Evolutionary conservation across 1,140 invertebrate species (phyloP).

Genomic region (Lordiphosa collinella): DNA sequence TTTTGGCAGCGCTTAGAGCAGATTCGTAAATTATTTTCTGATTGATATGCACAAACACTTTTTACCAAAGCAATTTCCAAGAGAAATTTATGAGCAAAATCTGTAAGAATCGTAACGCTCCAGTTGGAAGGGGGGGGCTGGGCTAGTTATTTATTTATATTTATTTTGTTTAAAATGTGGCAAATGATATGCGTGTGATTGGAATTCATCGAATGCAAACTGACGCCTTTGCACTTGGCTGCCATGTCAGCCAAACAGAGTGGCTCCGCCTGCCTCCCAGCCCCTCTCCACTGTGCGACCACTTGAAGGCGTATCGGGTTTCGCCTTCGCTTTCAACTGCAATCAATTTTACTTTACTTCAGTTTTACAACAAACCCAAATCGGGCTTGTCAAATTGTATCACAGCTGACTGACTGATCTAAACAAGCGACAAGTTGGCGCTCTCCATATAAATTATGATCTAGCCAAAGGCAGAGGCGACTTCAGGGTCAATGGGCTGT

Average conservation of each 20-base stretch:
- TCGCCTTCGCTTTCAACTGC: slow-evolving; percentile 69
- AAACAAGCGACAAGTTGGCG: slow-evolving; percentile 53
- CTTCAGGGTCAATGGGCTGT: slow-evolving; percentile 40
- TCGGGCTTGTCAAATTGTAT: slow-evolving; percentile 63
- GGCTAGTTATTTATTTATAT: too few relatives aligned
- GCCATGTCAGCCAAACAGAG: background rate
- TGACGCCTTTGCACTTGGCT: slow-evolving; percentile 71
- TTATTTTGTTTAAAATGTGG: slow-evolving; percentile 31
- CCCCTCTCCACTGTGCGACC: slow-evolving; percentile 26
- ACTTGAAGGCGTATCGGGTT: slow-evolving; percentile 74
- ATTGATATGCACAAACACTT: slow-evolving; percentile 46
- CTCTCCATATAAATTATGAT: slow-evolving; percentile 39
- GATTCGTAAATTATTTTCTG: slow-evolving; percentile 44
- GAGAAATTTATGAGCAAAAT: background rate
- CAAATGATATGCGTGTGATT: slow-evolving; percentile 73
- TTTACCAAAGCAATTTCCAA: background rate
- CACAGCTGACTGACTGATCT: slow-evolving; percentile 48
- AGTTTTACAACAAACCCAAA: slow-evolving; percentile 36
- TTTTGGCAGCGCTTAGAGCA: slow-evolving; percentile 48
- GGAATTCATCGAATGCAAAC: slow-evolving; percentile 66
- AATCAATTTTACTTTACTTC: slow-evolving; percentile 67
- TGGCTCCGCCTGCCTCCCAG: slow-evolving; percentile 8
- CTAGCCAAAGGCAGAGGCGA: slow-evolving; percentile 12
- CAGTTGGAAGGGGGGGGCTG: too few relatives aligned
- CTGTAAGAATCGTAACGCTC: too few relatives aligned